Base-by-base conservation (phyloP, 2,888 invertebrate species). In the Cepaea hortensis region DNA sequence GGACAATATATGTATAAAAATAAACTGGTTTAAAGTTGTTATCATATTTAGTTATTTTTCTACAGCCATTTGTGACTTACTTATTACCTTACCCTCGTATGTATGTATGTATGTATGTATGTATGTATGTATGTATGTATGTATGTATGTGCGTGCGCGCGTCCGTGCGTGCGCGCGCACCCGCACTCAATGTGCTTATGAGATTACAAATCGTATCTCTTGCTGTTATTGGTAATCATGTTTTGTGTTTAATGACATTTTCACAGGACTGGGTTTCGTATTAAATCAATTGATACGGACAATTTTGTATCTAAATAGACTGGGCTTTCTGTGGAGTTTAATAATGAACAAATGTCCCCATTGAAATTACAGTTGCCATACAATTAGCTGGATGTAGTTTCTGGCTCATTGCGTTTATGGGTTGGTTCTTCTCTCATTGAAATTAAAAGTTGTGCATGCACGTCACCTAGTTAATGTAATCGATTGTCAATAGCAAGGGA, bases 401-500 rank as follows among this genome's bases (percentile, higher is more conserved):
- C 23, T 55, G 55, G 55, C 77, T n/a, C 20, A 23, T 48, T n/a
- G n/a, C 77, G 9, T 77, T 77, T 77, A 77, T 77, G 2, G 20
- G n/a, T 9, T 9, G 55, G 55, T 77, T 77, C 55, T n/a, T 77
- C 77, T n/a, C n/a, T 11, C 55, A 61, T 6, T 77, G 55, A 77
- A 20, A 61, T 55, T 20, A 55, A 77, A 61, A 55, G 4, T 11
- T 9, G 55, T 55, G 76, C 77, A 77, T 55, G 77, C 76, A 50
- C 35, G 46, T 75, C 15, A 15, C 15, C 4, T 23, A 55, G 55
- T n/a, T 77, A 55, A 55, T n/a, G n/a, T 55, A 55, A 77, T 77
- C n/a, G 77, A 61, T 77, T 55, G 5, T 61, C 50, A 55, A 77
- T 77, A 77, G n/a, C 77, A 3, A 61, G 11, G 23, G 77, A 77